Base-by-base conservation (phyloP, 2,888 invertebrate genomes). In the Mesorhabditis belari region DNA sequence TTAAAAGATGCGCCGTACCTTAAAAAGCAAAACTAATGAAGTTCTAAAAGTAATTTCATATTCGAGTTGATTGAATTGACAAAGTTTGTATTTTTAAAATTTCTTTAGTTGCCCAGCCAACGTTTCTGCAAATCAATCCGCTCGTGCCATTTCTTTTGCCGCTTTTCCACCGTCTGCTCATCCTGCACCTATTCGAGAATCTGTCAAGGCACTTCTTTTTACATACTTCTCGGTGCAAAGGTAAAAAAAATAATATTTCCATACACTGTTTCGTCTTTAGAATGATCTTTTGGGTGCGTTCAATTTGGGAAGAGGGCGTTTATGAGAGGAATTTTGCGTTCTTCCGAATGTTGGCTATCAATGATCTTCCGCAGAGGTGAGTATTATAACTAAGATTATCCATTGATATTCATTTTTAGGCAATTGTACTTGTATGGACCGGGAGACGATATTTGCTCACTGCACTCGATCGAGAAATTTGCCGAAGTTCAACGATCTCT, bases 381-480 rank as follows among this genome's bases (percentile, higher is more conserved):
- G 6, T n/a, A n/a, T n/a, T n/a, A n/a, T n/a, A n/a, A n/a, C n/a
- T n/a, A n/a, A n/a, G n/a, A n/a, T n/a, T n/a, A n/a, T n/a, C n/a
- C 12, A 35, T 17, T 17, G n/a, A 35, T 35, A n/a, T 1, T 0
- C 1, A 17, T 35, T 35, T 35, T 35, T 35, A 35, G 44, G 21
- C 88, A 89, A 80, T 82, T 88, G 67, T 89, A 88, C 81, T 85
- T 90, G 29, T 77, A 74, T 55, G 71, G 71, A 49, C 71, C 71
- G 24, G 69, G 62, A n/a, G 71, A 71, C 27, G 62, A 59, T 67
- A 66, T 70, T 4, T 70, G 70, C 54, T 67, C 71, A 2, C 66
- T 67, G 51, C 66, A 67, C 27, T 71, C 71, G 27, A 71, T 71
- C 29, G 66, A 66, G 57, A 60, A 57, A 4, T 71, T 64, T 35